Conservation (phyloP, 2,797 vertebrate species). For the Oreochromis grahami region DNA sequence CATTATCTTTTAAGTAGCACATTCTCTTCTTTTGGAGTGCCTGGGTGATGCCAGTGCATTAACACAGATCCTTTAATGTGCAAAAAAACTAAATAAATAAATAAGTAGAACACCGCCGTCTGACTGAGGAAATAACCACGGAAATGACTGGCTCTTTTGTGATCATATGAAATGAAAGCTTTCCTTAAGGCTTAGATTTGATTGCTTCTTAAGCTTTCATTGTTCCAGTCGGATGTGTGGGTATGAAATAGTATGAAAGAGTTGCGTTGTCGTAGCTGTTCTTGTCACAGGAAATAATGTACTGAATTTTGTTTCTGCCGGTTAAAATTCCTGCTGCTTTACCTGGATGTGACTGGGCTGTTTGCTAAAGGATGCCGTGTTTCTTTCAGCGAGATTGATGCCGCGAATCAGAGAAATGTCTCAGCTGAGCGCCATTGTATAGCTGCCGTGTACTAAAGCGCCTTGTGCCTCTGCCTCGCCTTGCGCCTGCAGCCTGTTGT, state of each 20-base stretch:
- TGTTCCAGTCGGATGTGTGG: conserved; percentile 26
- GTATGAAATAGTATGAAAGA: conserved; percentile 42
- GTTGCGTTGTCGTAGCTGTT: conserved; percentile 24
- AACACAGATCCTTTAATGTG: conserved; percentile 51
- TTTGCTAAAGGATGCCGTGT: conserved; percentile 5
- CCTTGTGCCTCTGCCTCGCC: conserved; percentile 16
- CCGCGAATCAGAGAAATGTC: conserved; percentile 7
- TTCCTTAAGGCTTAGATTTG: conserved; percentile 45
- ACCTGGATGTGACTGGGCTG: conserved; percentile 24
- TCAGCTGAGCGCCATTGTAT: background rate
- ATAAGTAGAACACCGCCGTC: background rate
- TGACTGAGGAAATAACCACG: conserved; percentile 39
- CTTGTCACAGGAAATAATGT: conserved; percentile 22
- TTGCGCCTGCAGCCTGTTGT: conserved; percentile 44
- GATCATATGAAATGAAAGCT: conserved; percentile 52
- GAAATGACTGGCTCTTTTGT: conserved; percentile 48
- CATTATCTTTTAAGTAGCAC: conserved; percentile 70
- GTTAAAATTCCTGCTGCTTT: conserved; percentile 16
- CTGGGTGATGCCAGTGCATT: conserved; percentile 40
- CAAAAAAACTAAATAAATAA: background rate
- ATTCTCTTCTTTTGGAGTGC: conserved; percentile 52
- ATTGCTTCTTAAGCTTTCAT: conserved; percentile 44
- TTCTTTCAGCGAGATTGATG: conserved; percentile 23
- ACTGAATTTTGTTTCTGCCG: conserved; percentile 13
- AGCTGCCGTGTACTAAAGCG: conserved; percentile 18